phyloP scores from a whole-genome alignment of 1,140 invertebrate genomes.

The Ceratina japonica region DNA sequence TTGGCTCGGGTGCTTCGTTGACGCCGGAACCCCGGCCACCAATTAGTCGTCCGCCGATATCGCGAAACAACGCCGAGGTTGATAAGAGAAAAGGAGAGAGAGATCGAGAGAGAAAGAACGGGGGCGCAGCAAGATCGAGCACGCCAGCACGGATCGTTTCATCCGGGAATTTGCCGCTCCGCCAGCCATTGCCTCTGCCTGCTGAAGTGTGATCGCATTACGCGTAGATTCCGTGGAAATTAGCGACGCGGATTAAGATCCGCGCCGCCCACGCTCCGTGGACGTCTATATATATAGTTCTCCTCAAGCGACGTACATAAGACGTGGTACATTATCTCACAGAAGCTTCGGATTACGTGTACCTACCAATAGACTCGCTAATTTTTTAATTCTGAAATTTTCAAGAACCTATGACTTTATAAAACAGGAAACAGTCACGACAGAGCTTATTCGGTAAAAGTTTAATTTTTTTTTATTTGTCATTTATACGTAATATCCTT shows the following conservation, averaged over 20 bases:
- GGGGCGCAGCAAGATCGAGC: conserved; percentile 31
- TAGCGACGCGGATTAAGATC: conserved; percentile 55
- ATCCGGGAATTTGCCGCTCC: conserved; percentile 42
- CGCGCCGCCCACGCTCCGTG: not conserved
- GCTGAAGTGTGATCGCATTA: conserved; percentile 56
- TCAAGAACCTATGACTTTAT: no score
- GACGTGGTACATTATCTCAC: not conserved
- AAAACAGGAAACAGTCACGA: no score
- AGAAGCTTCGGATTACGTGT: no score
- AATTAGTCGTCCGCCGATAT: conserved; percentile 59
- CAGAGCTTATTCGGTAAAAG: no score
- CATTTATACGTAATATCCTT: no score
- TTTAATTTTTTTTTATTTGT: no score
- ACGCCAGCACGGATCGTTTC: conserved; percentile 42
- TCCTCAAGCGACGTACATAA: not conserved
- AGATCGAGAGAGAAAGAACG: no score
- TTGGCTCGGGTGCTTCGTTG: conserved; percentile 53
- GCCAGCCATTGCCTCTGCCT: conserved; percentile 51
- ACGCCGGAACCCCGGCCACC: conserved; percentile 45
- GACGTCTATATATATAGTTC: conserved; percentile 4
- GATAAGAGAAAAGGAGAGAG: not conserved
- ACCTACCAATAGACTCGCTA: no score
- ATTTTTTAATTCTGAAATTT: no score
- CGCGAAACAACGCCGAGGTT: conserved; percentile 18
- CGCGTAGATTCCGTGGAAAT: conserved; percentile 57